Evolutionary conservation across 2,888 invertebrate genomes (phyloP).

Genomic region (Pyrocoelia pectoralis): DNA sequence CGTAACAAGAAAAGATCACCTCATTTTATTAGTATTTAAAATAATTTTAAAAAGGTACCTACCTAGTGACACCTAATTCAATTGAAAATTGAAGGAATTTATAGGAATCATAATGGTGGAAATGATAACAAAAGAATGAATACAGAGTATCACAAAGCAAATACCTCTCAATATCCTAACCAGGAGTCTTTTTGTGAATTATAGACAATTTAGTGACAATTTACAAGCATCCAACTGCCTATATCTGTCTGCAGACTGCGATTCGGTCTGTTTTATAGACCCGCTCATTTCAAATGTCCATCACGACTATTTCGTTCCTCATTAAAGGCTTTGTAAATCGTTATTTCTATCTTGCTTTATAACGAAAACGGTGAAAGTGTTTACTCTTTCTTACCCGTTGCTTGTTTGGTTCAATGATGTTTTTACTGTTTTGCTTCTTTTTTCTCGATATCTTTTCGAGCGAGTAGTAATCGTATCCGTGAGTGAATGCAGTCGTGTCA

Average conservation of each 20-base stretch:
- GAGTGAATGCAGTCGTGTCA: conserved; percentile 30
- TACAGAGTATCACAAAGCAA: conserved; percentile 31
- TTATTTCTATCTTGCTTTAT: conserved; percentile 43
- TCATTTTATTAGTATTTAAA: too few relatives aligned
- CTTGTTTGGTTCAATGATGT: conserved; percentile 39
- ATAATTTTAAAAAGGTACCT: too few relatives aligned
- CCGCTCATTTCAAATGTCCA: conserved; percentile 70
- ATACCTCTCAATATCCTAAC: conserved; percentile 35
- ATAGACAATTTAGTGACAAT: conserved; percentile 52
- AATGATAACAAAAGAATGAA: conserved; percentile 18
- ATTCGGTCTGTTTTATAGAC: conserved; percentile 52
- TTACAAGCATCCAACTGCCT: conserved; percentile 56
- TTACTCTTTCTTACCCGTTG: conserved; percentile 30
- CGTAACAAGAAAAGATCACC: too few relatives aligned
- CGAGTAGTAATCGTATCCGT: conserved; percentile 43
- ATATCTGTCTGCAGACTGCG: conserved; percentile 54
- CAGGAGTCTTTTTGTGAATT: conserved; percentile 38
- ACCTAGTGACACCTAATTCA: too few relatives aligned
- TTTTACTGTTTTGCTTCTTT: conserved; percentile 44
- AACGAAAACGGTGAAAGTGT: conserved; percentile 9
- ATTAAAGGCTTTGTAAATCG: conserved; percentile 71
- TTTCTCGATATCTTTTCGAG: conserved; percentile 46
- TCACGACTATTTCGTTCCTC: conserved; percentile 71
- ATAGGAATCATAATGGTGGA: too few relatives aligned
- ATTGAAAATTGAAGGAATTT: too few relatives aligned